phyloP scores from a whole-genome alignment of 2,113 vertebrate species.

The Leuciscus idus region DNA sequence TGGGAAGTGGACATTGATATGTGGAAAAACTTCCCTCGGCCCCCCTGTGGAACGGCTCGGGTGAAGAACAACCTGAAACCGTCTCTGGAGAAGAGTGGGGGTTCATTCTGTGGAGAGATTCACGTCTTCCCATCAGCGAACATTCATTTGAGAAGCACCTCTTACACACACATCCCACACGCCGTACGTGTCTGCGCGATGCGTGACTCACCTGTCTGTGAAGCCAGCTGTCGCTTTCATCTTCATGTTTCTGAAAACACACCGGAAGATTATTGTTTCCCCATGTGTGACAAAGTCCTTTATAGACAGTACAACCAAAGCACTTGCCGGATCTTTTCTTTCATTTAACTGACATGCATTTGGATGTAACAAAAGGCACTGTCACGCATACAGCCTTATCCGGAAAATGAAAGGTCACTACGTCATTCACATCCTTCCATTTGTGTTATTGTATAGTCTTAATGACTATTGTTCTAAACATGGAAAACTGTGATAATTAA shows the following conservation, averaged over 20 bases:
- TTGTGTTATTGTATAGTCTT: not conserved
- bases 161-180: slow-evolving; percentile 19
- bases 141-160: not conserved
- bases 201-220: slow-evolving; percentile 87
- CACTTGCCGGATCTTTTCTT: slow-evolving; percentile 7
- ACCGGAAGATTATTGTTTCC: not conserved
- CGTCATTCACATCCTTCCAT: not conserved
- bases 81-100: slow-evolving; percentile 89
- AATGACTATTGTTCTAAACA: not conserved
- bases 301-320: not conserved
- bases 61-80: slow-evolving; percentile 94
- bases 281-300: not conserved
- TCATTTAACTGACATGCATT: not conserved
- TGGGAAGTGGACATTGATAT: slow-evolving; percentile 90
- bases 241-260: slow-evolving; percentile 92
- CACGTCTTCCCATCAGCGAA: not conserved
- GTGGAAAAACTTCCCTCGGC: slow-evolving; percentile 93
- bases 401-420: not conserved
- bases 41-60: slow-evolving; percentile 91
- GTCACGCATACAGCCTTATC: not conserved
- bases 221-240: slow-evolving; percentile 94
- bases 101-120: slow-evolving; percentile 82
- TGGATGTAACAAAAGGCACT: not conserved
- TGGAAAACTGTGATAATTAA: not conserved
- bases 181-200: not conserved